Evolutionary conservation across 2,888 invertebrate species (phyloP).

Genomic region (Leistus spinibarbis): DNA sequence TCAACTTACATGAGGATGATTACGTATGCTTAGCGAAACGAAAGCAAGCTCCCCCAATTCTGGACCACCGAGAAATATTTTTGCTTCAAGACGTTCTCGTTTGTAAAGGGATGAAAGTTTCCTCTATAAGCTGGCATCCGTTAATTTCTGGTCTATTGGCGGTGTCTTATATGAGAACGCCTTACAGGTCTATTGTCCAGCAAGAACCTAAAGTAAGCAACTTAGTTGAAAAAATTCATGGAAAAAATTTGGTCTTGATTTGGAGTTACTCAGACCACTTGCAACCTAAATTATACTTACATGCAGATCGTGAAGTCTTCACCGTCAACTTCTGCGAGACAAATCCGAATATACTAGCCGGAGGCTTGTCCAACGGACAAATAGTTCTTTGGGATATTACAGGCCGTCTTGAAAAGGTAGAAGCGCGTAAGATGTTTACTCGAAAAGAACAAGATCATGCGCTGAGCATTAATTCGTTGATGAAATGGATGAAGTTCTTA

Average conservation of each 20-base stretch:
- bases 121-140: slow-evolving; percentile 72
- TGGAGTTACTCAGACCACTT: slow-evolving; percentile 78
- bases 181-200: background rate
- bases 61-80: background rate
- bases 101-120: slow-evolving; percentile 70
- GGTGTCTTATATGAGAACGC: slow-evolving; percentile 62
- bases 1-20: slow-evolving; percentile 70
- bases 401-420: slow-evolving; percentile 57
- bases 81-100: slow-evolving; percentile 69
- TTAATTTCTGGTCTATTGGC: slow-evolving; percentile 72
- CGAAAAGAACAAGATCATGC: slow-evolving; percentile 53
- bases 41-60: background rate
- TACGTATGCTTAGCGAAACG: slow-evolving; percentile 50
- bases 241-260: slow-evolving; percentile 68
- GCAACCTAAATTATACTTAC: slow-evolving; percentile 71
- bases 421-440: slow-evolving; percentile 18
- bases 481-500: slow-evolving; percentile 72
- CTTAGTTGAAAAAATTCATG: slow-evolving; percentile 41
- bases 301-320: slow-evolving; percentile 70
- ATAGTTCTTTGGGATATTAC: slow-evolving; percentile 73
- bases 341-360: slow-evolving; percentile 70
- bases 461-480: slow-evolving; percentile 64
- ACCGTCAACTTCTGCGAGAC: slow-evolving; percentile 71
- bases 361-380: slow-evolving; percentile 76
- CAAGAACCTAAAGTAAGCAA: too few relatives aligned